Base-by-base conservation (phyloP, 2,888 invertebrate species). In the Orchesellides sinensis region DNA sequence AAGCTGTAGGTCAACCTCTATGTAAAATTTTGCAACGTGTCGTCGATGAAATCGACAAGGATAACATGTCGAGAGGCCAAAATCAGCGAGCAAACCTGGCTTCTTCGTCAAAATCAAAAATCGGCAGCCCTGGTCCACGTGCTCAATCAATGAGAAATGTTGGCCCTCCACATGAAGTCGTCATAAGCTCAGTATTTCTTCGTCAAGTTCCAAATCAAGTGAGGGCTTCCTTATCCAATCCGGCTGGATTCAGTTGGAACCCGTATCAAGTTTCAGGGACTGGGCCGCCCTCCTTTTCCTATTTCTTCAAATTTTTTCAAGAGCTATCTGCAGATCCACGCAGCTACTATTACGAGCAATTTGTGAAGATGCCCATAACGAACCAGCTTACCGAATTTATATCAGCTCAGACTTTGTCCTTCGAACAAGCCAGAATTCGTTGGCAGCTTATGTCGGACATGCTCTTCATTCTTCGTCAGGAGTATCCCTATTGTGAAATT, bases 361-460 rank as follows among this genome's bases (percentile, higher is more conserved):
- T 70, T 56, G 6, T 14, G 2, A n/a, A 35, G 19, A 17, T 61
- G 17, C 47, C 17, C 0, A 19, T 74, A 19, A 0, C 6, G 3
- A 17, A 14, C 10, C 74, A 74, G 52, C 52, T 74, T 0, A 40
- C 61, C 0, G 54, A 68, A 19, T 75, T 82, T 52, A 17, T 82
- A 14, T 0, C n/a, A 0, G 68, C 68, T 14, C 61, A 56, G 25
- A 65, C 63, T 10, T 65, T 82, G 0, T 2, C 65, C 0, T 2
- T 4, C 1, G 63, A 69, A 1, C 70, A 70, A 21, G 4, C 52
- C 1, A 32, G 61, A 21, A 29, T 77, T 8, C 32, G 75, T 12
- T 75, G 69, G 75, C 69, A 75, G 32, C 23, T 82, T 4, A 29
- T 82, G 5, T 29, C 54, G 0, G 82, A 82, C 45, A 69, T 70